Evolutionary conservation across 2,113 vertebrate species (phyloP), one percentile per base, ranked within the genome.

Genomic region (Aythya baeri): DNA sequence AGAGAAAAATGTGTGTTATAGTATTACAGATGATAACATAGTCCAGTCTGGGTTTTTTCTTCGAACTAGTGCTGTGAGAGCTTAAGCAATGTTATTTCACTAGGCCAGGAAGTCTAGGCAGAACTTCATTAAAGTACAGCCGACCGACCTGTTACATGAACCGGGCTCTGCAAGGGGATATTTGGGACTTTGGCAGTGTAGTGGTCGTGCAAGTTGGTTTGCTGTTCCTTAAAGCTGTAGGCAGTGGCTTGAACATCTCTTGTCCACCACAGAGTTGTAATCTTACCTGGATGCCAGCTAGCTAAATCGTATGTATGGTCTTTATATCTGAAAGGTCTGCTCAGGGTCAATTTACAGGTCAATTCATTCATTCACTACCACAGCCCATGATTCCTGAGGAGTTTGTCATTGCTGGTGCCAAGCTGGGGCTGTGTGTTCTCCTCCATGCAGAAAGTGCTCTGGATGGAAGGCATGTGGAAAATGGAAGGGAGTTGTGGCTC

Each of bases 11-110:
- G 65, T 73, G 74, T 96, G 89, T 94, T 97, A 97, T 86, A 98
- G 86, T 96, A 94, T 98, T 98, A 96, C 94, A 96, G 88, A 97
- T 93, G 90, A 95, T 98, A 97, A 96, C 75, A 93, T 81, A 93
- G 75, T 83, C 86, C 88, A 96, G 89, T 92, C 95, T 97, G 84
- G 23, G 11, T 86, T 92, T 93, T 92, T 97, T 96, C 87, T 76
- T 86, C 81, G 95, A 97, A 89, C 71, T 74, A 88, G 59, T 89
- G 63, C 83, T 93, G 22, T 85, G 88, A 97, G 63, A 95, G 27
- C 63, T 96, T 96, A 97, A 97, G 81, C 89, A 80, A 84, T 94
- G 71, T 82, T 91, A 94, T 89, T 97, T 95, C 59, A 91, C 83
- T 84, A 80, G 88, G 77, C 68, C 83, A 82, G 82, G 91, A 95